A percentile compares a stretch with the other conserved stretches of the same genome.
phyloP scores from a whole-genome alignment of 1,140 invertebrate species.

The Heliconius nattereri region DNA sequence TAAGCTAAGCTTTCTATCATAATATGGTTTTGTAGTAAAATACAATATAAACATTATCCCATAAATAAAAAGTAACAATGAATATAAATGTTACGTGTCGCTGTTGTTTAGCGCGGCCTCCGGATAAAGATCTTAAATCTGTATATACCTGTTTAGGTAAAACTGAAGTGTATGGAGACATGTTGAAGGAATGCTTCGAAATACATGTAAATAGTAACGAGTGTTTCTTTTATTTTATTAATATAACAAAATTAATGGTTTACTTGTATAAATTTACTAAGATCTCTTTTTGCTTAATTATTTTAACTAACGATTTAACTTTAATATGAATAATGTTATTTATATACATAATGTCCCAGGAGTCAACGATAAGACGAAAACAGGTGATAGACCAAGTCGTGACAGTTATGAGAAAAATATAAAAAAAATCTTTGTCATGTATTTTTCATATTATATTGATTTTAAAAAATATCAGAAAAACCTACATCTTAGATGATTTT shows the following conservation, averaged over 20 bases:
- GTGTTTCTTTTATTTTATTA: neutral
- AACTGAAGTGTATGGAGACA: constrained; percentile 65
- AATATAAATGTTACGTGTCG: constrained; percentile 48
- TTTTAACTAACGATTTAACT: neutral
- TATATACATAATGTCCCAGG: neutral
- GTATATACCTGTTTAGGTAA: constrained; percentile 51
- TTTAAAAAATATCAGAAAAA: no score
- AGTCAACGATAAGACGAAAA: no score
- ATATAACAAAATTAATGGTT: neutral
- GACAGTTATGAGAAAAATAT: no score
- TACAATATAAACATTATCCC: neutral
- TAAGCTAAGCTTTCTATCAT: neutral
- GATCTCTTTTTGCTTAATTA: neutral
- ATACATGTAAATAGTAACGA: constrained; percentile 57
- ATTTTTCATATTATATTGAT: no score
- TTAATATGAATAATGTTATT: neutral
- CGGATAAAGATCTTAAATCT: constrained; percentile 59
- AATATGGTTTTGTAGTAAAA: neutral
- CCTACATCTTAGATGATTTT: no score
- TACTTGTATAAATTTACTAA: neutral
- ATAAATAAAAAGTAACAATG: constrained; percentile 35
- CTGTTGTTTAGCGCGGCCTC: constrained; percentile 60
- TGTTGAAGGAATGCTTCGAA: constrained; percentile 72
- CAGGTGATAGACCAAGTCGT: no score
- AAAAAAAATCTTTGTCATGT: no score